Evolutionary conservation across 2,113 vertebrate species (phyloP).

Genomic region (Microtus richardsoni): DNA sequence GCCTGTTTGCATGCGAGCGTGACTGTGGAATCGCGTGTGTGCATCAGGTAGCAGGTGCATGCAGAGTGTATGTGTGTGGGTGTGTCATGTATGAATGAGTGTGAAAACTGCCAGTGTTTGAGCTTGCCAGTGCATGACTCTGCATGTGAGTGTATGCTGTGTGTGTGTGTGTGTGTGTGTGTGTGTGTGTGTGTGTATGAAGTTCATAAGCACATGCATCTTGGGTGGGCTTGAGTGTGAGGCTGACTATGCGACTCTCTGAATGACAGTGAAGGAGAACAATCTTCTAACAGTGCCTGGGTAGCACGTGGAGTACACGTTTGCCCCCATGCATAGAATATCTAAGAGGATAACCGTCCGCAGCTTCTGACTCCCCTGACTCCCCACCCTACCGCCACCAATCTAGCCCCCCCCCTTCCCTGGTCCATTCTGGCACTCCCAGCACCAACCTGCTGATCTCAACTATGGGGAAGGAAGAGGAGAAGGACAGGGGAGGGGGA

Average conservation of each 20-base stretch:
- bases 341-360: slow-evolving; percentile 25
- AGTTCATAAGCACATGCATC: slow-evolving; percentile 2
- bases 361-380: slow-evolving; percentile 33
- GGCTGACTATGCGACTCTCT: neutral
- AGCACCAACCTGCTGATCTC: neutral
- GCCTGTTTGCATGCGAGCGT: neutral
- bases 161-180: neutral
- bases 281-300: neutral
- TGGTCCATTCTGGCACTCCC: neutral
- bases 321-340: neutral
- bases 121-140: neutral
- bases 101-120: neutral
- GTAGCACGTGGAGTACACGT: neutral
- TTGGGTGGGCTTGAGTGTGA: neutral
- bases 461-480: neutral
- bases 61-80: neutral
- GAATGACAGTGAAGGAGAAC: slow-evolving; percentile 8
- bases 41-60: slow-evolving; percentile 46
- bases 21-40: neutral
- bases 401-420: neutral
- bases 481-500: neutral
- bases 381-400: neutral
- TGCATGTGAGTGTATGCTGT: neutral
- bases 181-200: neutral
- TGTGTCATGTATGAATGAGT: neutral